Base-by-base conservation (phyloP, 2,797 vertebrate genomes). In the Amniataba percoides region DNA sequence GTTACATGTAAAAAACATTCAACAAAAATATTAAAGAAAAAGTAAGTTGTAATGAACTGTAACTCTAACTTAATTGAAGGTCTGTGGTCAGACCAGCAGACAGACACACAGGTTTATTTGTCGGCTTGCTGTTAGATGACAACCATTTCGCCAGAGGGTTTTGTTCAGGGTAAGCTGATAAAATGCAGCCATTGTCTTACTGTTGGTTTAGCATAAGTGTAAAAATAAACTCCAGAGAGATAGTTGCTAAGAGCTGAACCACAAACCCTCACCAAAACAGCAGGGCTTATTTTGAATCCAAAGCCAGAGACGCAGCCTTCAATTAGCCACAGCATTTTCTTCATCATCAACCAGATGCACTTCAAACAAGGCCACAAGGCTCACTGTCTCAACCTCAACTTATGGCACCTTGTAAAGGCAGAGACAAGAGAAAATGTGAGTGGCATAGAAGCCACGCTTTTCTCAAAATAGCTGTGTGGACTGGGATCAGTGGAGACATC, bases 341-440 rank as follows among this genome's bases (percentile, higher is more conserved):
- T 84, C 82, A 53, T 68, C 56, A n/a, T 39, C 49, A 79, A 64
- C 77, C 74, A 70, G 74, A 80, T 78, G 71, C 63, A 73, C 87
- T 80, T 82, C 81, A 71, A 69, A 73, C 70, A 55, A 15, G 0
- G 60, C 79, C 75, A 14, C 80, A 53, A 69, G 60, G 71, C 68
- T 78, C 73, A 73, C 65, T 48, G 74, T 19, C 80, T 61, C 58
- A 23, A 65, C 76, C 80, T 82, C 78, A 75, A 43, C 75, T 85
- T 78, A 80, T 85, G 78, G 82, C 87, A 86, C 85, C 84, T 89
- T 83, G 77, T 82, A 78, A 81, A 87, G 80, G 58, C 68, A 60
- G 75, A 82, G 66, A 79, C 46, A 16, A 85, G 75, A 56, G 76
- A 13, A 21, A 78, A 48, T 77, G 71, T 14, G 67, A 68, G 61